Evolutionary conservation across 2,888 invertebrate genomes (phyloP).

Genomic region (Drosophila monieri): DNA sequence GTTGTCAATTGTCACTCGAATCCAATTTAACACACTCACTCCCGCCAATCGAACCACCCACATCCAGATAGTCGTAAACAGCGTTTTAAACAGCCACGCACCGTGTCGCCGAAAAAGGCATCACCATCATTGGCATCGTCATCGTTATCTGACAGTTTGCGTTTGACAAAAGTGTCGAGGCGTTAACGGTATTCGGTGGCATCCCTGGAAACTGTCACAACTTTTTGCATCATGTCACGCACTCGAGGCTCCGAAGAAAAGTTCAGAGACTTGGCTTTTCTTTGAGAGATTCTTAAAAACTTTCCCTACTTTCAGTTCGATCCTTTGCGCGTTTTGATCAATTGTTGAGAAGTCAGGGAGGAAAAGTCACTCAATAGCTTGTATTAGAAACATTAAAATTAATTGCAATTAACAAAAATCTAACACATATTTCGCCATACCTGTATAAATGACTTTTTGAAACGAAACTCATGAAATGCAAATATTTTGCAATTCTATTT

Average conservation of each 20-base stretch:
- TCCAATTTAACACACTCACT: constrained; percentile 67
- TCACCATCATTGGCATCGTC: constrained; percentile 69
- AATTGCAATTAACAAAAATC: neutral
- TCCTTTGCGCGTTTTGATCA: neutral
- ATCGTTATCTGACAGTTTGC: constrained; percentile 72
- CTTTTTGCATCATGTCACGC: constrained; percentile 55
- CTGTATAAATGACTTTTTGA: neutral
- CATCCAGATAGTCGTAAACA: constrained; percentile 53
- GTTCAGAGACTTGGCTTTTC: neutral
- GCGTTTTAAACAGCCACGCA: constrained; percentile 56
- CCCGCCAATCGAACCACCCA: neutral
- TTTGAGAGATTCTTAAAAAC: neutral
- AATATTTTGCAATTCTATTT: constrained; percentile 20
- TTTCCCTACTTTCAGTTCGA: neutral
- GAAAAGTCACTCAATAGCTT: neutral
- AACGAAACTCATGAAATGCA: neutral
- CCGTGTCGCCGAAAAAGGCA: constrained; percentile 39
- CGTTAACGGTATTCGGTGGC: constrained; percentile 54
- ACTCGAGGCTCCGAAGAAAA: constrained; percentile 6
- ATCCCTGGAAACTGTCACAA: constrained; percentile 46
- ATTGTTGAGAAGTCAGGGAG: neutral
- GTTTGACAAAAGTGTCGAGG: constrained; percentile 58
- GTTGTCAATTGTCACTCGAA: constrained; percentile 77
- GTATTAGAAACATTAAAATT: neutral
- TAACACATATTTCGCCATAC: too few species aligned